phyloP scores from a whole-genome alignment of 2,888 invertebrate species.

The Drosophila histrio region DNA sequence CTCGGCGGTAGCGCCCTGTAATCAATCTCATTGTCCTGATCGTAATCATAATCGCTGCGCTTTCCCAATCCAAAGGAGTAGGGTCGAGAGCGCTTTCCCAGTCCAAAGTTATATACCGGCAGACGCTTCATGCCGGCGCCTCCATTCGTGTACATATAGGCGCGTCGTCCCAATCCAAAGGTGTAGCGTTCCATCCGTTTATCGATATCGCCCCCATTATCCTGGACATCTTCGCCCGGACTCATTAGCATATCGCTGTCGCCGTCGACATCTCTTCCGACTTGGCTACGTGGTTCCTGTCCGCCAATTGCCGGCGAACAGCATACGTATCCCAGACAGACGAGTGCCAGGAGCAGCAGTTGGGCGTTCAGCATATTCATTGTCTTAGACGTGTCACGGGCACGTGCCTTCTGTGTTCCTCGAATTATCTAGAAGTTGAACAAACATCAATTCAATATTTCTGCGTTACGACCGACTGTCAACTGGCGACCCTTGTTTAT shows the following conservation, averaged over 20 bases:
- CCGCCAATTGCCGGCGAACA: constrained; percentile 68
- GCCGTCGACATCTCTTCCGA: constrained; percentile 30
- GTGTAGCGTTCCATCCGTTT: constrained; percentile 88
- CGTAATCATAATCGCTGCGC: constrained; percentile 76
- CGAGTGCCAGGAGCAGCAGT: constrained; percentile 70
- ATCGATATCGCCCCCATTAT: constrained; percentile 69
- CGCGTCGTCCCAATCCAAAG: constrained; percentile 89
- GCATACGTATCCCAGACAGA: constrained; percentile 70
- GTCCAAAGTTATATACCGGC: constrained; percentile 84
- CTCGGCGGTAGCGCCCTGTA: constrained; percentile 50
- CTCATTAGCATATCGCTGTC: constrained; percentile 55
- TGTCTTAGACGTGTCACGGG: constrained; percentile 27
- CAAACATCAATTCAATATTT: constrained; percentile 23
- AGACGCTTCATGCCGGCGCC: constrained; percentile 83
- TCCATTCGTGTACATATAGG: constrained; percentile 83
- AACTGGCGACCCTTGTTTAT: constrained; percentile 11
- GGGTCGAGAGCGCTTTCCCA: constrained; percentile 83
- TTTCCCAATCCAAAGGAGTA: constrained; percentile 84
- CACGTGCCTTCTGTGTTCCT: constrained; percentile 16
- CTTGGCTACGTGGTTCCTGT: constrained; percentile 42
- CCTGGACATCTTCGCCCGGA: constrained; percentile 57
- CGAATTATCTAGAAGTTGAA: constrained; percentile 7
- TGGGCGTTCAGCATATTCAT: constrained; percentile 61
- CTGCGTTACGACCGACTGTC: constrained; percentile 23
- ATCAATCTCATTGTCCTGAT: constrained; percentile 70